A percentile compares a stretch with the other conserved stretches of the same genome.
These are phyloP conservation scores for Phylloscopus collybita DNA, from an alignment of 2,797 vertebrate species.

Conservation along the genomic window DNA sequence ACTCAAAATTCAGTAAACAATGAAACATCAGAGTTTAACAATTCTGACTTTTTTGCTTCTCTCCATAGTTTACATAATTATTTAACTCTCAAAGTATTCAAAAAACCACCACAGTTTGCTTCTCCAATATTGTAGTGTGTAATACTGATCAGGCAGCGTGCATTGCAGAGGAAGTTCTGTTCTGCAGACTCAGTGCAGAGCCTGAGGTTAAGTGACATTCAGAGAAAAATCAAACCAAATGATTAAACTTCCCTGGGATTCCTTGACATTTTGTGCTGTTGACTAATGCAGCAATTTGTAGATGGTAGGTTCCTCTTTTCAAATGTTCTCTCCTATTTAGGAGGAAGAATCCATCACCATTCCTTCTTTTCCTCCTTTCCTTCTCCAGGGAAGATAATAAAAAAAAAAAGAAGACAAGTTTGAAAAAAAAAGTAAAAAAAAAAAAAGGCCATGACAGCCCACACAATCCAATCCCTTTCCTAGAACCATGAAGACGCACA, in stretches of 20 bases:
- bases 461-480: not conserved
- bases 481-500: not conserved
- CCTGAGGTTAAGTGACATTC: conserved; percentile 52
- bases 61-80: conserved; percentile 36
- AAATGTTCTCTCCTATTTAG: not conserved
- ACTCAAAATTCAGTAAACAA: conserved; percentile 55
- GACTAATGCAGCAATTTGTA: not conserved
- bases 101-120: conserved; percentile 9
- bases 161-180: conserved; percentile 27
- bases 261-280: conserved; percentile 17
- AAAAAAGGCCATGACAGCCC: not conserved
- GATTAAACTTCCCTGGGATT: conserved; percentile 30
- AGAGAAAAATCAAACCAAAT: conserved; percentile 52
- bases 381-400: not conserved
- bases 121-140: not conserved
- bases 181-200: conserved; percentile 43
- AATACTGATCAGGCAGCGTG: conserved; percentile 59
- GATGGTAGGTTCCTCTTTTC: not conserved
- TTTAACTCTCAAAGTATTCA: conserved; percentile 36
- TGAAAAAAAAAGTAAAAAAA: not conserved
- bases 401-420: not conserved
- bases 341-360: not conserved
- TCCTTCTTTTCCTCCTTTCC: not conserved
- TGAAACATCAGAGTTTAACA: conserved; percentile 37
- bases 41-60: conserved; percentile 37